Percentiles rank a stretch among this genome's conserved stretches.
Conservation (phyloP, 2,113 vertebrate species). For the Guaruba guarouba region DNA sequence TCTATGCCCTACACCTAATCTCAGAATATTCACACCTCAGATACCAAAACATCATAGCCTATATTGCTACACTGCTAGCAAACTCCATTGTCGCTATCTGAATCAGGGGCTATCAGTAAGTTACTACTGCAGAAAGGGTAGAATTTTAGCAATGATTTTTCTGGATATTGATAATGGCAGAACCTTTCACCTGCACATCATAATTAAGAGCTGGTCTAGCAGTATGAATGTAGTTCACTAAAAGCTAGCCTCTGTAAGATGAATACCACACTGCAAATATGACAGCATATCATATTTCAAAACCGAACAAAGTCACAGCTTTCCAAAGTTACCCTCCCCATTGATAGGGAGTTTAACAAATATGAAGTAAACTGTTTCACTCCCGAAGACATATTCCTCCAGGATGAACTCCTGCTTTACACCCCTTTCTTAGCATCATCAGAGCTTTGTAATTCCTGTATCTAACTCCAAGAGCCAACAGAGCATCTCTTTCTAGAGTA, state of each 20-base stretch:
- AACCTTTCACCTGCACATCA: neutral
- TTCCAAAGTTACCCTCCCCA: neutral
- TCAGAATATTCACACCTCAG: neutral
- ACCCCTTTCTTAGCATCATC: neutral
- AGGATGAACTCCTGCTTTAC: neutral
- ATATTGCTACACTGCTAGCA: neutral
- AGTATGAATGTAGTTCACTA: neutral
- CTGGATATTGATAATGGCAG: neutral
- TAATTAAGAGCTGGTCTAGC: neutral
- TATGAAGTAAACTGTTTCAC: neutral
- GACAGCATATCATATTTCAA: neutral
- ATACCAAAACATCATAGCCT: neutral
- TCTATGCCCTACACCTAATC: neutral
- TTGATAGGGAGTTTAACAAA: neutral
- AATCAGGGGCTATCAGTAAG: neutral
- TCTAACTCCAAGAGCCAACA: neutral
- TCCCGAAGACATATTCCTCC: neutral
- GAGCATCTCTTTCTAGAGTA: neutral
- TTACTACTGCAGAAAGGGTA: neutral
- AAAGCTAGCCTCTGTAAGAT: neutral
- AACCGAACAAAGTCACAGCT: neutral
- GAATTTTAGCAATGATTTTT: neutral
- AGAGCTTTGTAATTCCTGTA: neutral
- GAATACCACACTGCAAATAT: neutral
- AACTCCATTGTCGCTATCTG: neutral